These are phyloP conservation scores for Bergia sp. DNA, from an alignment of 92 coral and sea anemone genomes.

Conservation along the genomic window DNA sequence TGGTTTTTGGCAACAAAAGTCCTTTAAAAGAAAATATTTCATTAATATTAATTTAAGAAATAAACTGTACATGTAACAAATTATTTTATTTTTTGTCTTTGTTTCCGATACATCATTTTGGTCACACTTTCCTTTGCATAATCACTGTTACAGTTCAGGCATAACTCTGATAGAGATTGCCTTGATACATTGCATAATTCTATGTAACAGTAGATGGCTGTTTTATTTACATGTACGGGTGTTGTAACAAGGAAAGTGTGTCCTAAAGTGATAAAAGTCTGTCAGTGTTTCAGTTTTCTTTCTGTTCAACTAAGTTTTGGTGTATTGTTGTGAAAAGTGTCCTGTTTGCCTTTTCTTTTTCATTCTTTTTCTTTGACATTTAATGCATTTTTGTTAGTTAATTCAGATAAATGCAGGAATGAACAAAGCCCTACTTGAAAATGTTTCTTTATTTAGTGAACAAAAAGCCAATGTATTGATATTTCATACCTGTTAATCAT, in stretches of 20 bases:
- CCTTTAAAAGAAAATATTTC: not conserved
- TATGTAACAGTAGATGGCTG: not conserved
- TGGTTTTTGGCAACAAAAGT: not conserved
- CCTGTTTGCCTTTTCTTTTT: constrained; percentile 29
- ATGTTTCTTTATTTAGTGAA: not conserved
- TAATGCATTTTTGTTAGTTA: constrained; percentile 13
- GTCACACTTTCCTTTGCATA: constrained; percentile 33
- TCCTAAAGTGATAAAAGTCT: constrained; percentile 18
- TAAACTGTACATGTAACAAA: not conserved
- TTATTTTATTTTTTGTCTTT: constrained; percentile 21
- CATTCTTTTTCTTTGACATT: constrained; percentile 17
- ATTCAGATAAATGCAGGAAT: not conserved
- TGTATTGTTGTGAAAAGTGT: constrained; percentile 28
- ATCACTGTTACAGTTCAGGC: constrained; percentile 14
- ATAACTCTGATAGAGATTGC: too few species aligned
- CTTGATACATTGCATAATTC: not conserved
- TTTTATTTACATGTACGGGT: not conserved
- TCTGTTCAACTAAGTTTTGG: constrained; percentile 23
- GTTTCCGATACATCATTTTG: constrained; percentile 22
- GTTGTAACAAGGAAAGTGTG: constrained; percentile 30
- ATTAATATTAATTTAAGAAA: not conserved
- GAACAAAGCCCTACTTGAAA: constrained; percentile 36
- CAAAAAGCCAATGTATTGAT: not conserved
- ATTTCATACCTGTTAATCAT: not conserved
- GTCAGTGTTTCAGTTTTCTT: constrained; percentile 17